phyloP scores from a whole-genome alignment of 2,888 invertebrate genomes.

The Sicus ferrugineus region DNA sequence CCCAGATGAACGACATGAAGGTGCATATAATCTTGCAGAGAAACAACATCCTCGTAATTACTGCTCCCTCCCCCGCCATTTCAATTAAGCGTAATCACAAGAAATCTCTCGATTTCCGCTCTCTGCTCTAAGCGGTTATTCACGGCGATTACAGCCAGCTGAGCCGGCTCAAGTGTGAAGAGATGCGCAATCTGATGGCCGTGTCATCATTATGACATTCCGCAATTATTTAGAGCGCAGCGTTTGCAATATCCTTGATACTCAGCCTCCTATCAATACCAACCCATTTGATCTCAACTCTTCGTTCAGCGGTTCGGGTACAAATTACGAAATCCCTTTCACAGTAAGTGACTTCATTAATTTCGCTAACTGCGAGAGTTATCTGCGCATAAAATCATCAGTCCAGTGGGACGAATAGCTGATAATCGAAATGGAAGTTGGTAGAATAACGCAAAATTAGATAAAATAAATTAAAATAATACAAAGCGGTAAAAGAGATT shows the following conservation, averaged over 20 bases:
- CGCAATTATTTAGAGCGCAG: no score
- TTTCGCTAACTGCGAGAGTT: constrained; percentile 4
- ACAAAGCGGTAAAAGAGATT: background rate
- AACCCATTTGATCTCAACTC: background rate
- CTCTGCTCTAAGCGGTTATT: background rate
- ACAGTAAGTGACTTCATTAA: background rate
- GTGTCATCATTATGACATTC: no score
- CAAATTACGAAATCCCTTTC: background rate
- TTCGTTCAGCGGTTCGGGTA: background rate
- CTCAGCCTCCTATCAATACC: background rate
- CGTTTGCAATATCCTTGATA: background rate
- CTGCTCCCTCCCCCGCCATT: background rate
- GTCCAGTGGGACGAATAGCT: background rate
- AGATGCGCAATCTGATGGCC: background rate
- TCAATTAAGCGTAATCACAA: constrained; percentile 3
- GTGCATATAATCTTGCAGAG: background rate
- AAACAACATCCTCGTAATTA: background rate
- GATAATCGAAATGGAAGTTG: no score
- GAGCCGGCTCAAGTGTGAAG: background rate
- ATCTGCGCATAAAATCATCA: background rate
- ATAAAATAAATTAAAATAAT: background rate
- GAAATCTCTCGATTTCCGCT: background rate
- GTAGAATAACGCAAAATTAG: no score
- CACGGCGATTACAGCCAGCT: background rate
- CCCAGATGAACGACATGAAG: constrained; percentile 1